These are phyloP conservation scores for Atractosteus spatula DNA, from an alignment of 2,113 vertebrate species.

Conservation along the genomic window DNA sequence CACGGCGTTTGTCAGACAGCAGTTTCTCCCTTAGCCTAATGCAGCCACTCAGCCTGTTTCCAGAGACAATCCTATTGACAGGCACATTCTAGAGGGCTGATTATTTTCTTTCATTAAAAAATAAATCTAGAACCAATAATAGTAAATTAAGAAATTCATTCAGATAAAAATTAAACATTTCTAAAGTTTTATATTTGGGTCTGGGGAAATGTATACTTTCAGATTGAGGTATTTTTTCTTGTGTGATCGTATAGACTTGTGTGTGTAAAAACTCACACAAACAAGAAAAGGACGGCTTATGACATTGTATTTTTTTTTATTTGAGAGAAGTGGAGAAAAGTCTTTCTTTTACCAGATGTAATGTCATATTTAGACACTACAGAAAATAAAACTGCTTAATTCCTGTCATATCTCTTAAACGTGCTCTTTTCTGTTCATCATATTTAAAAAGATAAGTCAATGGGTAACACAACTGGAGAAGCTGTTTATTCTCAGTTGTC, in stretches of 20 bases:
- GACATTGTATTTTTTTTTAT: slow-evolving; percentile 9
- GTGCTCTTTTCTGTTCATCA: slow-evolving; percentile 50
- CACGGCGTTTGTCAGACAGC: too few species aligned
- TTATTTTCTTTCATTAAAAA: too few species aligned
- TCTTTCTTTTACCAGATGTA: slow-evolving; percentile 43
- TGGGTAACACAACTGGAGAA: slow-evolving; percentile 59
- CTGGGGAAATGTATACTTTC: background rate
- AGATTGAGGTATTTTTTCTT: background rate
- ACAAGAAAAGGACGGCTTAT: background rate
- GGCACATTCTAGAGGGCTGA: too few species aligned
- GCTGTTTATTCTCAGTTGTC: slow-evolving; percentile 58
- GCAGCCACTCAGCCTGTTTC: too few species aligned
- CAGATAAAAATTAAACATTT: too few species aligned
- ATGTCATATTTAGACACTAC: slow-evolving; percentile 60
- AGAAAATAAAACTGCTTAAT: slow-evolving; percentile 55
- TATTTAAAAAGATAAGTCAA: slow-evolving; percentile 61
- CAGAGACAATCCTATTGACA: too few species aligned
- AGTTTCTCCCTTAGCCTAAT: too few species aligned
- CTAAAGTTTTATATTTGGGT: too few species aligned
- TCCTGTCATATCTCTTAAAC: slow-evolving; percentile 52
- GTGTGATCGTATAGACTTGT: background rate
- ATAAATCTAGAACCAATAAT: too few species aligned
- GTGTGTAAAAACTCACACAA: slow-evolving; percentile 9
- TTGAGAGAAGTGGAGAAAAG: slow-evolving; percentile 39
- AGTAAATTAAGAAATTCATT: too few species aligned